Percentiles rank a stretch among this genome's conserved stretches.
These are phyloP conservation scores for Grantiella picta DNA, from an alignment of 2,113 vertebrate genomes.

Conservation along the genomic window DNA sequence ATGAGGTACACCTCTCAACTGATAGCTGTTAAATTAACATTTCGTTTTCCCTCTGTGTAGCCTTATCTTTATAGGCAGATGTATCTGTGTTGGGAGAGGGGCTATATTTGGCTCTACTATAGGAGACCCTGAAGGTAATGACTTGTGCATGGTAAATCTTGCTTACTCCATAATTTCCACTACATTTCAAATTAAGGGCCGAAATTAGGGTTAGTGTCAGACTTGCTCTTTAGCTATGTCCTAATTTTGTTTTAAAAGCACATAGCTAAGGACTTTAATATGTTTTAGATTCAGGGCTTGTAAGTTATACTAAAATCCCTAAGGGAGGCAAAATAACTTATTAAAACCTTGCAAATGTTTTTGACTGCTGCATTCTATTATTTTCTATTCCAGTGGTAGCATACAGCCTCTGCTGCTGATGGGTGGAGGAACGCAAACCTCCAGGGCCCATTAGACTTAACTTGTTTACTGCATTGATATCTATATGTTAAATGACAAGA, in stretches of 20 bases:
- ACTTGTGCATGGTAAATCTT: slow-evolving; percentile 40
- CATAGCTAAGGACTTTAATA: slow-evolving; percentile 74
- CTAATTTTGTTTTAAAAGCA: slow-evolving; percentile 68
- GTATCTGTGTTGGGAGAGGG: neutral
- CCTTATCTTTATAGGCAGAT: slow-evolving; percentile 44
- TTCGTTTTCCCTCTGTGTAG: neutral
- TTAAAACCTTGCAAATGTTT: slow-evolving; percentile 73
- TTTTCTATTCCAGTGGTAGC: slow-evolving; percentile 67
- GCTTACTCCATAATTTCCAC: slow-evolving; percentile 37
- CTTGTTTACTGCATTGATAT: slow-evolving; percentile 84
- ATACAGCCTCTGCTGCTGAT: slow-evolving; percentile 61
- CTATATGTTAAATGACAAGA: slow-evolving; percentile 86
- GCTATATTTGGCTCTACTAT: slow-evolving; percentile 23
- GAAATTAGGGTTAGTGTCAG: slow-evolving; percentile 55
- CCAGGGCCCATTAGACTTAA: slow-evolving; percentile 82
- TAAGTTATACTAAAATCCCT: slow-evolving; percentile 66
- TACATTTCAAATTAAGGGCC: slow-evolving; percentile 53
- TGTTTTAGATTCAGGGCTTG: slow-evolving; percentile 72
- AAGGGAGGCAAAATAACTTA: slow-evolving; percentile 72
- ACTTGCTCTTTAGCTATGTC: slow-evolving; percentile 31
- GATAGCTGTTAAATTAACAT: slow-evolving; percentile 8
- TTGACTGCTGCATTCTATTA: slow-evolving; percentile 69
- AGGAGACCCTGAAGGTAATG: slow-evolving; percentile 48
- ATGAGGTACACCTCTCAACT: neutral
- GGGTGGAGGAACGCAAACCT: slow-evolving; percentile 65